phyloP scores from a whole-genome alignment of 1,140 invertebrate genomes.

The Microvelia longipes region DNA sequence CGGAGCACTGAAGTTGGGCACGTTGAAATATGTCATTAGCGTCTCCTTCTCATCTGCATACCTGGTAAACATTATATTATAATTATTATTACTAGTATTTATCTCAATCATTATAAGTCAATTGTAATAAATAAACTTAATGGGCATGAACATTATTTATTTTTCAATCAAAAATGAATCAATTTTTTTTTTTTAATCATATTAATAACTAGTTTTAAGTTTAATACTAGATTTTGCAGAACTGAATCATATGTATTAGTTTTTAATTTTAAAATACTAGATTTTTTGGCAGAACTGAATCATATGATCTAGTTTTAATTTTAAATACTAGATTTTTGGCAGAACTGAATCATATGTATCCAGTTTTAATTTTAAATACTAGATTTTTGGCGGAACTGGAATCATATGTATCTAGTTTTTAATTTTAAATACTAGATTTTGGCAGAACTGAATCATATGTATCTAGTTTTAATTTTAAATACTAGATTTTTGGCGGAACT shows the following conservation, averaged over 20 bases:
- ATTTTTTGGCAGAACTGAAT: no score
- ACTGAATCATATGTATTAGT: neutral
- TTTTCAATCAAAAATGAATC: neutral
- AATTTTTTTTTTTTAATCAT: neutral
- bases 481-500: no score
- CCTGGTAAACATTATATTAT: slow-evolving; percentile 26
- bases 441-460: no score
- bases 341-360: no score
- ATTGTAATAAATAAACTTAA: neutral
- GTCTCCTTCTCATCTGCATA: slow-evolving; percentile 42
- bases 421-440: no score
- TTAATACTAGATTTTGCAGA: neutral
- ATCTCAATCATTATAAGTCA: neutral
- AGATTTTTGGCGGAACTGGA: no score
- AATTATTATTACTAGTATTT: neutral
- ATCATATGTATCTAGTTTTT: no score
- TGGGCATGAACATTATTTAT: neutral
- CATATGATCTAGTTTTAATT: no score
- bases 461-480: no score
- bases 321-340: no score
- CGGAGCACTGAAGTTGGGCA: slow-evolving; percentile 39
- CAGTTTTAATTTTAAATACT: no score
- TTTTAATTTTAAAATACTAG: no score
- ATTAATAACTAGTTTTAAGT: neutral
- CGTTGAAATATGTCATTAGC: slow-evolving; percentile 37